Conservation (phyloP, 2,888 invertebrate species). For the Caenorhabditis wallacei region DNA sequence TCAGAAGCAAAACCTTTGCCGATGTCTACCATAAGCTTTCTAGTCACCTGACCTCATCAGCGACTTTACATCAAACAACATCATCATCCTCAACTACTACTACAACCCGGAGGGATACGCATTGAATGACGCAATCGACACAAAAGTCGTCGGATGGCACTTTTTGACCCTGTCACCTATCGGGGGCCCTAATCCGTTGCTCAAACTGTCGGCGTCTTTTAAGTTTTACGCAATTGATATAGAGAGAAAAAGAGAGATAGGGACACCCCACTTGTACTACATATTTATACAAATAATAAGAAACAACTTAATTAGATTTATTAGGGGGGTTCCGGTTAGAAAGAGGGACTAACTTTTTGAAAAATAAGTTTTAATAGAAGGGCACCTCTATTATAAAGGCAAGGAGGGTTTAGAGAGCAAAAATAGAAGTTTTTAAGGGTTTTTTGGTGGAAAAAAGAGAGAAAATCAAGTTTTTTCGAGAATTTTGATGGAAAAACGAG, state of each 20-base stretch:
- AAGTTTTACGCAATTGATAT: constrained; percentile 58
- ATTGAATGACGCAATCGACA: constrained; percentile 46
- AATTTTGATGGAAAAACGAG: too few species aligned
- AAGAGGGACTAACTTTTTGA: constrained; percentile 3
- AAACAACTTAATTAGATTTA: constrained; percentile 23
- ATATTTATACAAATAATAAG: constrained; percentile 42
- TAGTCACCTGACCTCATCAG: too few species aligned
- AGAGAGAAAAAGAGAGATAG: constrained; percentile 21
- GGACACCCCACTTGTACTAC: constrained; percentile 55
- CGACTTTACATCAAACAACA: constrained; percentile 28
- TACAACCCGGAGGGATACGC: constrained; percentile 5
- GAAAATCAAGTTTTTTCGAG: too few species aligned
- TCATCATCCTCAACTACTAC: neutral
- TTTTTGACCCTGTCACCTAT: constrained; percentile 38
- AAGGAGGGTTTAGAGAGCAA: too few species aligned
- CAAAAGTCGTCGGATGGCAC: neutral
- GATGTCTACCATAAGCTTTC: too few species aligned
- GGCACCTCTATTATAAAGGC: too few species aligned
- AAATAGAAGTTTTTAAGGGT: too few species aligned
- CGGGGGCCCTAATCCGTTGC: constrained; percentile 61
- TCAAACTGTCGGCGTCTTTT: constrained; percentile 62
- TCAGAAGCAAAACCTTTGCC: neutral
- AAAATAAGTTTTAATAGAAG: neutral
- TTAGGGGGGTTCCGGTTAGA: neutral
- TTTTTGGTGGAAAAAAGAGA: too few species aligned